Conservation (phyloP, 1,140 invertebrate species). For the Calosoma granatense region DNA sequence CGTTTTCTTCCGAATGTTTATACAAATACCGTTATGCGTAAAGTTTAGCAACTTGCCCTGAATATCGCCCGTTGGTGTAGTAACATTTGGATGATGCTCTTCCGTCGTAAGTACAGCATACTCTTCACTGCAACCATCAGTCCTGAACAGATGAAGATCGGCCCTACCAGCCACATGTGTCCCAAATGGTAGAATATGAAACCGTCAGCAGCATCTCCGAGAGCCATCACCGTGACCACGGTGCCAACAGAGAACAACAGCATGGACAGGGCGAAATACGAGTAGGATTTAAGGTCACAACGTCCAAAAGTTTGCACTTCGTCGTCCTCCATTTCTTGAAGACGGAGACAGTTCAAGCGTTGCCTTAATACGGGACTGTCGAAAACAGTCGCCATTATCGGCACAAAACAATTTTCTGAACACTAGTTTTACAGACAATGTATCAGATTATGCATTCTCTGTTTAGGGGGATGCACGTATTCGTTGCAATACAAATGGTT, state of each 20-base stretch:
- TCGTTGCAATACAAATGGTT: slow-evolving; percentile 11
- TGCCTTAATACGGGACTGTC: slow-evolving; percentile 48
- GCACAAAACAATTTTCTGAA: slow-evolving; percentile 12
- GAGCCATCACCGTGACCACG: slow-evolving; percentile 49
- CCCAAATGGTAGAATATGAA: slow-evolving; percentile 47
- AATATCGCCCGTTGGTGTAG: slow-evolving; percentile 49
- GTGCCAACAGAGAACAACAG: slow-evolving; percentile 52
- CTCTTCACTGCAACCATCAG: slow-evolving; percentile 58
- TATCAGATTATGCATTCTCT: slow-evolving; percentile 18
- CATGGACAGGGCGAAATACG: slow-evolving; percentile 51
- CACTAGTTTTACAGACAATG: slow-evolving; percentile 16
- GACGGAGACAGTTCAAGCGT: slow-evolving; percentile 44
- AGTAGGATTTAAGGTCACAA: slow-evolving; percentile 56
- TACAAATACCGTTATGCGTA: too few relatives aligned
- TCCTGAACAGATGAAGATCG: slow-evolving; percentile 56
- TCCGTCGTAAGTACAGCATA: slow-evolving; percentile 52
- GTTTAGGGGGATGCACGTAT: too few relatives aligned
- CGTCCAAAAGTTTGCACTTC: slow-evolving; percentile 47
- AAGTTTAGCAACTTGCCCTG: slow-evolving; percentile 41
- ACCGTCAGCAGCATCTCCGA: slow-evolving; percentile 44
- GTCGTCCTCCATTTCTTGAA: slow-evolving; percentile 46
- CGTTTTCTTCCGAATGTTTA: too few relatives aligned
- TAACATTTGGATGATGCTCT: slow-evolving; percentile 55
- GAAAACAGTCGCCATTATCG: slow-evolving; percentile 46
- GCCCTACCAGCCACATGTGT: slow-evolving; percentile 59